Base-by-base conservation (phyloP, 1,140 invertebrate genomes). In the Diabrotica virgifera region DNA sequence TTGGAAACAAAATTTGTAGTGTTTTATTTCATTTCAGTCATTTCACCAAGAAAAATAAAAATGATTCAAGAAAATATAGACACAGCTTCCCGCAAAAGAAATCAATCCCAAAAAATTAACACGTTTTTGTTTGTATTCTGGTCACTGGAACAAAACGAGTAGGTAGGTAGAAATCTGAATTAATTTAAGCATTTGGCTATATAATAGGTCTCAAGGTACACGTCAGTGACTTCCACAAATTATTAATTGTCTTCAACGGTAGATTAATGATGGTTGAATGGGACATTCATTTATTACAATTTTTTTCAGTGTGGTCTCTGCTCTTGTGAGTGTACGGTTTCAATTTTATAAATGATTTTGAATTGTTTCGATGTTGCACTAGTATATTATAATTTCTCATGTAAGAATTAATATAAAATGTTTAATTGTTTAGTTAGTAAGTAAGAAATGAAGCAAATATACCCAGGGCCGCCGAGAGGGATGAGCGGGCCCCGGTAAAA, bases 261-360 rank as follows among this genome's bases (percentile, higher is more conserved):
- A 46, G 40, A 46, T 46, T 46, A 46, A 46, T 46, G 40, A 46
- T 46, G 40, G 4, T 46, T n/a, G 40, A 46, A 46, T 10, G 40
- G 40, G 40, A 46, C 40, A 46, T 46, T 46, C 40, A 46, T 46
- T 46, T 46, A 46, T 46, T 10, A 46, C 8, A 10, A 46, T 46
- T 46, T 46, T 46, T 46, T 46, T 46, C 40, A 46, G 40, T 46
- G 40, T 46, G 40, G 40, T 46, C 53, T 54, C 53, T 24, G 24
- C 24, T 24, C 24, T 35, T 11, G 13, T 35, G 35, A 35, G 53
- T 54, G 9, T 54, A 14, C 53, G 9, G 35, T 11, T 35, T 54
- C 35, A 14, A 11, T 14, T 54, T 54, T 13, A 14, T 35, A 54
- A 54, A 54, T 35, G 53, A 54, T 14, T 46, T n/a, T 46, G 40